A percentile compares a stretch with the other conserved stretches of the same genome.
Conservation (phyloP, 2,797 vertebrate species). For the Rhinella marina region DNA sequence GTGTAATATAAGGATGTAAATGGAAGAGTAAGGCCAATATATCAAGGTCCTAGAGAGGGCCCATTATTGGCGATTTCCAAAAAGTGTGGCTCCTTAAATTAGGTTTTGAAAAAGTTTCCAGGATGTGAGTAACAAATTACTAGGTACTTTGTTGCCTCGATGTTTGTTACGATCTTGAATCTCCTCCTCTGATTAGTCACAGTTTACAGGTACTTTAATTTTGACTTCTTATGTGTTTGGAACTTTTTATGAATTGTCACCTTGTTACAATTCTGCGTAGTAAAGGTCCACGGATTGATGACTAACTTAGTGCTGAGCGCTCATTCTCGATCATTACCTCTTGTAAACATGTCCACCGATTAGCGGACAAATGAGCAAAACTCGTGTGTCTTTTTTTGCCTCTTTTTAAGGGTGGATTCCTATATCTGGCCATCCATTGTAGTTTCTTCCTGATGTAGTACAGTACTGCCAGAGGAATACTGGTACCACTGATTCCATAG, state of each 20-base stretch:
- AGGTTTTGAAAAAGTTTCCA: neutral
- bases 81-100: neutral
- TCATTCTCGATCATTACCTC: no score
- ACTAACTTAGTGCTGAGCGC: no score
- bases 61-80: neutral
- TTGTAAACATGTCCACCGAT: no score
- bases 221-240: neutral
- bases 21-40: neutral
- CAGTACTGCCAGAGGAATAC: no score
- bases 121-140: neutral
- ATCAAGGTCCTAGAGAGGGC: neutral
- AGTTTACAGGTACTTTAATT: neutral
- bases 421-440: no score
- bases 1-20: no score
- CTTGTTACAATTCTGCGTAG: neutral
- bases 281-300: no score
- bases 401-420: no score
- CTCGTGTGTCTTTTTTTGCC: no score
- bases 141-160: neutral
- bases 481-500: no score
- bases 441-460: no score
- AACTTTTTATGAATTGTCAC: neutral
- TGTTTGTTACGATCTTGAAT: neutral
- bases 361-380: no score
- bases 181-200: conserved; percentile 5